Conservation (phyloP, 2,888 invertebrate genomes). For the Amiota mariae region DNA sequence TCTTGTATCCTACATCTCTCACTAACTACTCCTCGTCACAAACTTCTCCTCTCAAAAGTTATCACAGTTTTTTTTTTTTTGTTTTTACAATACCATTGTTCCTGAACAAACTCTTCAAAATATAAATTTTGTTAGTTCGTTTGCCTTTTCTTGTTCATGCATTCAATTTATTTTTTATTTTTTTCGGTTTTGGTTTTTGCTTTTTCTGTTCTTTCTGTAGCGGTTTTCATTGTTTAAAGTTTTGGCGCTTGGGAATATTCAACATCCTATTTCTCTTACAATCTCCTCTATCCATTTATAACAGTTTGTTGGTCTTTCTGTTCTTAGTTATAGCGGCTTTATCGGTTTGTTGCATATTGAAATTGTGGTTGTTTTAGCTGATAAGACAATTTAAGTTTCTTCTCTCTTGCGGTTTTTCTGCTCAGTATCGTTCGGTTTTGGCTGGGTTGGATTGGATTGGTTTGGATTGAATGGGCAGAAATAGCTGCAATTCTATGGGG, state of each 20-base stretch:
- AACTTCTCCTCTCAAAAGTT: too few species aligned
- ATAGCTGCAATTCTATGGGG: neutral
- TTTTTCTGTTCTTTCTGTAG: neutral
- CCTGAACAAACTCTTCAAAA: neutral
- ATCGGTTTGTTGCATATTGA: conserved; percentile 11
- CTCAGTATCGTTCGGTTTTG: neutral
- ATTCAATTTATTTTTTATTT: neutral
- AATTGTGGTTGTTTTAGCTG: conserved; percentile 18
- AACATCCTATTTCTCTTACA: neutral
- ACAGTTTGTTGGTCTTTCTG: neutral
- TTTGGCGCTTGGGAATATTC: neutral
- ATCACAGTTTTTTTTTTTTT: too few species aligned
- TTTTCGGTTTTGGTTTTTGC: neutral
- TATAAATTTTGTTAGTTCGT: conserved; percentile 14
- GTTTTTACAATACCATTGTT: too few species aligned
- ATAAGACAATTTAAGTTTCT: conserved; percentile 30
- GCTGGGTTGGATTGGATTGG: neutral
- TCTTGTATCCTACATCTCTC: too few species aligned
- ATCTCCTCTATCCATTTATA: neutral
- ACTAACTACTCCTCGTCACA: too few species aligned
- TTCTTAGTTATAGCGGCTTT: neutral
- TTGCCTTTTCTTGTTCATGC: neutral
- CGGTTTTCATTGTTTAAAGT: conserved; percentile 15
- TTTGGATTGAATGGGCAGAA: neutral
- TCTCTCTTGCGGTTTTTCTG: conserved; percentile 1